Conservation (phyloP, 1,140 invertebrate genomes). For the Drosophila biarmipes region DNA sequence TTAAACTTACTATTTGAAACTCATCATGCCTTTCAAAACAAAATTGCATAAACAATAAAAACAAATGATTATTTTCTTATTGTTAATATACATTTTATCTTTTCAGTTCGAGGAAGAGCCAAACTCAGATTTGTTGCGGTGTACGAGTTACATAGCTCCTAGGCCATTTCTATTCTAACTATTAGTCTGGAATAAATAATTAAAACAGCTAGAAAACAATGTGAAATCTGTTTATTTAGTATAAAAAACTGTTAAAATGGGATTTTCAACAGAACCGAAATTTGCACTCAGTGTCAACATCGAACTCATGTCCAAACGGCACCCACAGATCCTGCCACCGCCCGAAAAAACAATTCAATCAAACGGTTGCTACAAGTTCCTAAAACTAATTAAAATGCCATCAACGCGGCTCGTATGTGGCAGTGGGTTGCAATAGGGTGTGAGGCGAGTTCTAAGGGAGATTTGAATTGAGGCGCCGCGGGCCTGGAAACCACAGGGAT, state of each 20-base stretch:
- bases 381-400: conserved; percentile 83
- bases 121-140: too few species aligned
- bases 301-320: conserved; percentile 11
- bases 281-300: conserved; percentile 17
- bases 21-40: too few species aligned
- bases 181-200: background rate
- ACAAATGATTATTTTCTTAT: too few species aligned
- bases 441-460: background rate
- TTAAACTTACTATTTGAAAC: too few species aligned
- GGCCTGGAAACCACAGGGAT: conserved; percentile 44
- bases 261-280: conserved; percentile 6
- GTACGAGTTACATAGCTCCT: too few species aligned
- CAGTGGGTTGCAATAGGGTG: conserved; percentile 15
- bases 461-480: conserved; percentile 37
- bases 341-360: conserved; percentile 67
- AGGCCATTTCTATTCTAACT: too few species aligned
- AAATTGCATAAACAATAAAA: too few species aligned
- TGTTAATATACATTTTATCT: too few species aligned
- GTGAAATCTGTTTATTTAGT: background rate
- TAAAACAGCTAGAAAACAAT: background rate
- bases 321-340: background rate
- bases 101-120: too few species aligned
- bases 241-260: background rate
- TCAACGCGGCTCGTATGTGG: conserved; percentile 60
- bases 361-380: conserved; percentile 78